Conservation (phyloP, 1,140 invertebrate genomes). For the Telenomus remus region DNA sequence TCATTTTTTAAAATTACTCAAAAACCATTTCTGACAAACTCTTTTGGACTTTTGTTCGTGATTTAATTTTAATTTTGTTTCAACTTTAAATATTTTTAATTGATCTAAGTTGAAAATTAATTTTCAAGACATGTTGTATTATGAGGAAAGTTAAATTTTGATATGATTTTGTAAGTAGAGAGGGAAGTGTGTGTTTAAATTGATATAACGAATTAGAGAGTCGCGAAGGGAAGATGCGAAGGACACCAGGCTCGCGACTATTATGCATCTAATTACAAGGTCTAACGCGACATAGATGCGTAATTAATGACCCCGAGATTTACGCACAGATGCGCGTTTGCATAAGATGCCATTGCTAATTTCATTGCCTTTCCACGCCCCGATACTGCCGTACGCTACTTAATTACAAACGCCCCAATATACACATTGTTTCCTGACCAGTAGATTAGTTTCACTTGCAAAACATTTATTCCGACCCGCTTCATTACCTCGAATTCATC, state of each 20-base stretch:
- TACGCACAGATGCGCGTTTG: slow-evolving; percentile 72
- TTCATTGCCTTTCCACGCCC: slow-evolving; percentile 57
- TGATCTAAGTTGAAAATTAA: too few relatives aligned
- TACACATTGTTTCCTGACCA: slow-evolving; percentile 46
- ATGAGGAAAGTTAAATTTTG: too few relatives aligned
- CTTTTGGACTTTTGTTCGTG: too few relatives aligned
- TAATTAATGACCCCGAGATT: slow-evolving; percentile 75
- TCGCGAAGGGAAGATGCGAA: slow-evolving; percentile 69
- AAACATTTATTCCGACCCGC: slow-evolving; percentile 27
- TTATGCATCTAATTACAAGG: slow-evolving; percentile 76
- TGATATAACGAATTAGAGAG: slow-evolving; percentile 67
- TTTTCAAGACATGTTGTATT: too few relatives aligned
- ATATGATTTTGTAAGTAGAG: slow-evolving; percentile 21
- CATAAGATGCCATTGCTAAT: slow-evolving; percentile 66
- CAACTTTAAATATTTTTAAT: too few relatives aligned
- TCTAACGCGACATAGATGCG: slow-evolving; percentile 71
- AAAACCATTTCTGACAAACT: too few relatives aligned
- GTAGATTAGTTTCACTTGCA: slow-evolving; percentile 38
- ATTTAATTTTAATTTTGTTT: too few relatives aligned
- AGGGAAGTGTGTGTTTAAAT: slow-evolving; percentile 16
- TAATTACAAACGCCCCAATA: slow-evolving; percentile 37
- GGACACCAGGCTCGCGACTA: slow-evolving; percentile 64
- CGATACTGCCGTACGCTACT: slow-evolving; percentile 30
- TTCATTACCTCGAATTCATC: slow-evolving; percentile 1
- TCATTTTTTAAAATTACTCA: too few relatives aligned